These are phyloP conservation scores for Thaleichthys pacificus DNA, from an alignment of 2,797 vertebrate genomes.

Conservation along the genomic window DNA sequence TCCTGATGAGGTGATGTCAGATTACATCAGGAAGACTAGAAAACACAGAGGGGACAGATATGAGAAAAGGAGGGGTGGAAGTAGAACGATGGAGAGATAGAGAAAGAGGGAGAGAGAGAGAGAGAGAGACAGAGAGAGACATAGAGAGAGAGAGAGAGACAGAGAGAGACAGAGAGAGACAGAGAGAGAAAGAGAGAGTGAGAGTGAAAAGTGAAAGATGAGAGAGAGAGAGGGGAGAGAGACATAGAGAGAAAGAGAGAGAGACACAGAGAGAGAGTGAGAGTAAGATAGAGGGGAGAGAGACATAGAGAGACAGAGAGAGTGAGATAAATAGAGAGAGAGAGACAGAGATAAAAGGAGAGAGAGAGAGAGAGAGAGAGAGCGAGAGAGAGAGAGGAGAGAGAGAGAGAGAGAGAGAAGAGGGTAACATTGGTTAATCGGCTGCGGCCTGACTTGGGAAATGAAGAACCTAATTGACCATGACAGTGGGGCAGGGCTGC, in stretches of 20 bases:
- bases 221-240: too few relatives aligned
- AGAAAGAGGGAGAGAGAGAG: too few relatives aligned
- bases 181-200: slow-evolving; percentile 47
- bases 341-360: not conserved
- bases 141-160: too few relatives aligned
- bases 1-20: slow-evolving; percentile 42
- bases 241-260: too few relatives aligned
- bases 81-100: too few relatives aligned
- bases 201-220: not conserved
- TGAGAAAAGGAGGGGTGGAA: too few relatives aligned
- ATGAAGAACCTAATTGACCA: slow-evolving; percentile 68
- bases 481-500: slow-evolving; percentile 46
- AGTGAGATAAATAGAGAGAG: slow-evolving; percentile 38
- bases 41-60: too few relatives aligned
- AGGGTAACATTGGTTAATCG: slow-evolving; percentile 36
- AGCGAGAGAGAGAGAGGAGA: slow-evolving; percentile 33
- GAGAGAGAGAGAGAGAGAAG: not conserved
- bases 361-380: slow-evolving; percentile 34
- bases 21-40: slow-evolving; percentile 20
- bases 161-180: too few relatives aligned
- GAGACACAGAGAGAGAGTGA: too few relatives aligned
- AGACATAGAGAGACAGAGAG: slow-evolving; percentile 36
- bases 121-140: too few relatives aligned
- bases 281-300: too few relatives aligned
- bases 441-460: slow-evolving; percentile 51